Base-by-base conservation (phyloP, 1,140 invertebrate species). In the Sitobion miscanthi region DNA sequence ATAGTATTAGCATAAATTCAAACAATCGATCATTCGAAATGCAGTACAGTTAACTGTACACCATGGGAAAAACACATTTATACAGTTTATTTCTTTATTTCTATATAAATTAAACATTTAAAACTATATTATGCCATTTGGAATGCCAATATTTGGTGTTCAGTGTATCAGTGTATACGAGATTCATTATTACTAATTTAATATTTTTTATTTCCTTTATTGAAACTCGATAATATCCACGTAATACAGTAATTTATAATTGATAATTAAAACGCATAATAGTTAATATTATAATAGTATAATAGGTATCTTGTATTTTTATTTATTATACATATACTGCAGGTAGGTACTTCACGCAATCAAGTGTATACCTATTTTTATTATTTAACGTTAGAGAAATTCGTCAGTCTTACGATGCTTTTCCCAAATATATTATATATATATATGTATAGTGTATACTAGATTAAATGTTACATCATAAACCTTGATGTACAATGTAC, bases 401-500 rank as follows among this genome's bases (percentile, higher is more conserved):
- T 42, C 83, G 42, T 45, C 38, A 25, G 38, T 85, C 9, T 85
- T 45, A 85, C 42, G 8, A 42, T 42, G 42, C 38, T 38, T 85
- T 85, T 85, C 62, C 35, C 83, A 14, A 85, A 9, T 85, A 25
- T 77, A n/a, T 77, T 85, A 45, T 7, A 83, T 20, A 82, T 82
- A 35, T 35, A 14, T 82, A 38, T 82, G 17, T 35, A 52, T 49
- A 14, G 11, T 38, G 5, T 38, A 38, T 35, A 77, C 82, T 85
- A 77, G 62, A 77, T n/a, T 77, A 77, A 83, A 38, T 45, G 83
- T 85, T 85, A 85, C 83, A 11, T 85, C 8, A 85, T 85, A 85
- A 85, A 85, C 83, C 83, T 85, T 85, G 83, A 85, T 25, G 21
- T 25, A 85, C 11, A 85, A 35, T 77, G 14, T n/a, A 77, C 21